A percentile compares a stretch with the other conserved stretches of the same genome.
Conservation (phyloP, 2,797 vertebrate genomes). For the Onychomys arenicola region DNA sequence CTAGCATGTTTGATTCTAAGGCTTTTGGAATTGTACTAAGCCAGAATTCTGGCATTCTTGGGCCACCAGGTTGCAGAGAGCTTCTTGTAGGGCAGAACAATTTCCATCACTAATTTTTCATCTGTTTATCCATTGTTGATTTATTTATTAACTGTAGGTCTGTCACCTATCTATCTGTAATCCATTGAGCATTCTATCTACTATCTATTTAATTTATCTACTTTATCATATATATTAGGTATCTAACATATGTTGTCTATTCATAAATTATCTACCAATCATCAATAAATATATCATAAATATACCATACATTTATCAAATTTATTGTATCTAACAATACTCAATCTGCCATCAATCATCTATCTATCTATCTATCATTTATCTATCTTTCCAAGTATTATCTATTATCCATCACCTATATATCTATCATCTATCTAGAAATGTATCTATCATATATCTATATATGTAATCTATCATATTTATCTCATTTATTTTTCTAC, state of each 20-base stretch:
- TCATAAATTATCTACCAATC: background rate
- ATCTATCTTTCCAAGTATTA: background rate
- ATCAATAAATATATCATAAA: background rate
- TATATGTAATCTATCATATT: background rate
- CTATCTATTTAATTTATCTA: background rate
- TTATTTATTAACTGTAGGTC: background rate
- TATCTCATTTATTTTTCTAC: too few relatives aligned
- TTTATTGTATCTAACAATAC: background rate
- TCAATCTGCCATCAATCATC: background rate
- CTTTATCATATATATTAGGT: background rate
- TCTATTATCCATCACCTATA: background rate
- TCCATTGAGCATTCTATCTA: background rate
- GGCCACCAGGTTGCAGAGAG: background rate
- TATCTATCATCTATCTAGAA: background rate
- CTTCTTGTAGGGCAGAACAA: too few relatives aligned
- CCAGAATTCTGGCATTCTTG: background rate
- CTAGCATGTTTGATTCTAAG: background rate
- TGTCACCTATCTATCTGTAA: background rate
- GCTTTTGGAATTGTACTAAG: background rate
- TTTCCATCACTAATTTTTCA: background rate
- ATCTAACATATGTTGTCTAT: background rate
- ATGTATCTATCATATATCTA: background rate
- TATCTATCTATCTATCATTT: background rate
- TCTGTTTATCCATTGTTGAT: background rate
- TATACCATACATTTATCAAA: background rate